Percentiles rank a stretch among this genome's conserved stretches.
These are phyloP conservation scores for Octodon degus DNA, from an alignment of 2,113 vertebrate species.

Conservation along the genomic window DNA sequence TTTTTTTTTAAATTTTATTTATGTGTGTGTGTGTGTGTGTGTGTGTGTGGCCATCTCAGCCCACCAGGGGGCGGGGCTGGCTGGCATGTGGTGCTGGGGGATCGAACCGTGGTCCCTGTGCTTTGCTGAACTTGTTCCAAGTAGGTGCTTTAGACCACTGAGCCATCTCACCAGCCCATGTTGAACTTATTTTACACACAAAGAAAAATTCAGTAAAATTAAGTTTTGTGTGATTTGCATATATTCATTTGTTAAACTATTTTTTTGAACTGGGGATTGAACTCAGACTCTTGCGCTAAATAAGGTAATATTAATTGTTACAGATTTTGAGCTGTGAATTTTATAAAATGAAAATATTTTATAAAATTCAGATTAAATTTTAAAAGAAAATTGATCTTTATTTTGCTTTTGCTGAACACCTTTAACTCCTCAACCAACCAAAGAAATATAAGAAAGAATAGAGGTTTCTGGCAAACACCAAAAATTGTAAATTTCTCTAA, in stretches of 20 bases:
- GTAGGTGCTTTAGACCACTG: no score
- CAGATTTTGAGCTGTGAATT: background rate
- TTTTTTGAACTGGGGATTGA: no score
- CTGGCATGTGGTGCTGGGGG: no score
- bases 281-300: no score
- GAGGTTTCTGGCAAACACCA: background rate
- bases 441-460: constrained; percentile 38
- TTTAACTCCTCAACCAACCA: background rate
- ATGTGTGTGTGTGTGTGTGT: no score
- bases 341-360: constrained; percentile 23
- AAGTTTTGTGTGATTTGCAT: background rate
- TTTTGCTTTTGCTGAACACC: background rate
- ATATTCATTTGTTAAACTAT: background rate
- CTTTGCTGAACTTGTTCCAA: no score
- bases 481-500: constrained; percentile 17
- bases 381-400: background rate
- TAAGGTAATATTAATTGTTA: background rate
- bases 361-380: background rate
- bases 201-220: background rate
- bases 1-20: no score
- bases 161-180: no score
- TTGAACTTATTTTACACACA: background rate
- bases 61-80: no score
- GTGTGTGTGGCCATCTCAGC: no score
- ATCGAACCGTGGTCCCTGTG: no score